phyloP scores from a whole-genome alignment of 1,140 invertebrate species.

The Drosophila subpulchrella region DNA sequence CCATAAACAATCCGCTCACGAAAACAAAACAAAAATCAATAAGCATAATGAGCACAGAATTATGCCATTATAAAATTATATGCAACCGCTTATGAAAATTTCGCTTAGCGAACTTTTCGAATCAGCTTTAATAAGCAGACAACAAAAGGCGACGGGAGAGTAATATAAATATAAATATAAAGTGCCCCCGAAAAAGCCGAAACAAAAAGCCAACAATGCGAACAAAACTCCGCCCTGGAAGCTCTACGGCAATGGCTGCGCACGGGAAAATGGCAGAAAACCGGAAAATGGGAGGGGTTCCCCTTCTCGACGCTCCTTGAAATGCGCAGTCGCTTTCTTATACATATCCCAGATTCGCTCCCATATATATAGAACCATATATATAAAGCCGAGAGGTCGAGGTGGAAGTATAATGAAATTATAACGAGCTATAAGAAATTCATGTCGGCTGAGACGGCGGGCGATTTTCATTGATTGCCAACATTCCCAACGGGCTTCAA shows the following conservation, averaged over 20 bases:
- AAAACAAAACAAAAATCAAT: slow-evolving; percentile 44
- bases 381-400: slow-evolving; percentile 42
- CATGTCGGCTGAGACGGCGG: slow-evolving; percentile 56
- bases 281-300: slow-evolving; percentile 8
- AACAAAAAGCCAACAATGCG: slow-evolving; percentile 31
- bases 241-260: slow-evolving; percentile 70
- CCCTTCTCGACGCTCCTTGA: slow-evolving; percentile 51
- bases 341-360: slow-evolving; percentile 4
- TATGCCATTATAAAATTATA: slow-evolving; percentile 51
- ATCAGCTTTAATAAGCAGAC: slow-evolving; percentile 66
- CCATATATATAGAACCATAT: background rate
- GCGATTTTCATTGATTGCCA: slow-evolving; percentile 57
- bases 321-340: slow-evolving; percentile 75
- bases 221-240: slow-evolving; percentile 72
- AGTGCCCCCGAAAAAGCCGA: slow-evolving; percentile 14
- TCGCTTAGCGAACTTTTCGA: slow-evolving; percentile 59
- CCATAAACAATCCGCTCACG: slow-evolving; percentile 35
- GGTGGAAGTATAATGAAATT: slow-evolving; percentile 74
- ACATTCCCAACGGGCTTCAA: slow-evolving; percentile 29
- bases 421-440: slow-evolving; percentile 83
- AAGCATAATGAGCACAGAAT: slow-evolving; percentile 53
- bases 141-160: slow-evolving; percentile 45
- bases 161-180: slow-evolving; percentile 13
- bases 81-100: slow-evolving; percentile 51
- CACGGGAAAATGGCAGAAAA: slow-evolving; percentile 68